These are phyloP conservation scores for Hozukius guyotensis DNA, from an alignment of 2,797 vertebrate genomes.

Conservation along the genomic window DNA sequence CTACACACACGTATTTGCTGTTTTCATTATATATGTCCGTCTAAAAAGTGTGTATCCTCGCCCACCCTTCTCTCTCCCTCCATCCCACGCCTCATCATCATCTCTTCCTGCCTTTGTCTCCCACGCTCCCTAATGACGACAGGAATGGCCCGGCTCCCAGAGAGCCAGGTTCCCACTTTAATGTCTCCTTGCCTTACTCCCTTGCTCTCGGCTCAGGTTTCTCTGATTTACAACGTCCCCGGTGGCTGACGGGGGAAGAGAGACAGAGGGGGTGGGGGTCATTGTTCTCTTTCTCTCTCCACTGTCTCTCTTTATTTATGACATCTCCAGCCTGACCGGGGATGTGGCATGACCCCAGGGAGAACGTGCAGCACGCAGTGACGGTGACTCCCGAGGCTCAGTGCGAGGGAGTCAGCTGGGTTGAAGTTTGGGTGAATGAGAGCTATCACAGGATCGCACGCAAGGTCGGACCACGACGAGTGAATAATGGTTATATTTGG, in stretches of 20 bases:
- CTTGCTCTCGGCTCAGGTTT: constrained; percentile 67
- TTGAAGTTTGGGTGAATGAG: constrained; percentile 68
- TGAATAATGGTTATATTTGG: constrained; percentile 56
- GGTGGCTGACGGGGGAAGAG: constrained; percentile 47
- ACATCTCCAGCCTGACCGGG: constrained; percentile 68
- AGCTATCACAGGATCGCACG: constrained; percentile 50
- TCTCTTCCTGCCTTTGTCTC: constrained; percentile 63
- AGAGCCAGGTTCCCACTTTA: constrained; percentile 67
- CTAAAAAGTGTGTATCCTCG: neutral
- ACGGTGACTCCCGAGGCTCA: constrained; percentile 60
- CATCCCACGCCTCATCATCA: constrained; percentile 23
- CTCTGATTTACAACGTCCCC: constrained; percentile 82
- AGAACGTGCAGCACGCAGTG: constrained; percentile 37
- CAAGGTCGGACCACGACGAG: constrained; percentile 29
- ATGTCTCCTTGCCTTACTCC: constrained; percentile 72
- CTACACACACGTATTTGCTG: constrained; percentile 16
- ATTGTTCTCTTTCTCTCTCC: constrained; percentile 72
- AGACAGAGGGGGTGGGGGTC: constrained; percentile 48
- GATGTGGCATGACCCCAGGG: constrained; percentile 70
- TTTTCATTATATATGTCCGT: constrained; percentile 37
- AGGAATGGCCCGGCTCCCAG: constrained; percentile 45
- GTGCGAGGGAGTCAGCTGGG: constrained; percentile 74
- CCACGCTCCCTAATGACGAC: constrained; percentile 60
- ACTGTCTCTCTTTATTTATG: constrained; percentile 81
- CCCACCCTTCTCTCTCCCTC: neutral